phyloP scores from a whole-genome alignment of 2,888 invertebrate genomes.

The Prostheceraeus crozeri region DNA sequence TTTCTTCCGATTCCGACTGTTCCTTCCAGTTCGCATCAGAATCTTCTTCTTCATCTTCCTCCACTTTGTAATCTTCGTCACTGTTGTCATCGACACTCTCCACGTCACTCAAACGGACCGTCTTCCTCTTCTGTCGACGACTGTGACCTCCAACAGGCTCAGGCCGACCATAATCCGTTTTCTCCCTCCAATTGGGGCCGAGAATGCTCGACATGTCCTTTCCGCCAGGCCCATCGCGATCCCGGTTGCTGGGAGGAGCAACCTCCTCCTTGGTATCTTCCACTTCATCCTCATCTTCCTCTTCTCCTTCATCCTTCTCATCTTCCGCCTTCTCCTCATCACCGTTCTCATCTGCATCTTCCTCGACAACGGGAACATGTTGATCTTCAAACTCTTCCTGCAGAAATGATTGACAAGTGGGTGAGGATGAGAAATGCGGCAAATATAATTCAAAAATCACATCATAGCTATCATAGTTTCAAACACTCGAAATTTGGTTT shows the following conservation, averaged over 20 bases:
- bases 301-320: conserved; percentile 11
- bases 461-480: too few relatives aligned
- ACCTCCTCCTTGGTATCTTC: conserved; percentile 31
- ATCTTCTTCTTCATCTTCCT: background rate
- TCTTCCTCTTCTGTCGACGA: background rate
- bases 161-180: conserved; percentile 9
- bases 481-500: too few relatives aligned
- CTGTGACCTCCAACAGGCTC: conserved; percentile 11
- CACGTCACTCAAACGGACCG: conserved; percentile 7
- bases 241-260: conserved; percentile 2
- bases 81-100: conserved; percentile 1
- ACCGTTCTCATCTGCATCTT: too few relatives aligned
- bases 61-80: conserved; percentile 9
- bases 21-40: background rate
- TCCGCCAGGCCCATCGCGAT: conserved; percentile 5
- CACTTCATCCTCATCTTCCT: conserved; percentile 28
- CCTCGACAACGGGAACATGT: too few relatives aligned
- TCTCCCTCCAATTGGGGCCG: conserved; percentile 29
- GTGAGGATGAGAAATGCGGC: too few relatives aligned
- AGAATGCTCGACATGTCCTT: conserved; percentile 35
- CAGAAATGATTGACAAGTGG: too few relatives aligned
- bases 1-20: background rate
- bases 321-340: too few relatives aligned
- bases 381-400: too few relatives aligned
- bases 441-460: too few relatives aligned